Base-by-base conservation (phyloP, 1,140 invertebrate species). In the Belonocnema kinseyi region DNA sequence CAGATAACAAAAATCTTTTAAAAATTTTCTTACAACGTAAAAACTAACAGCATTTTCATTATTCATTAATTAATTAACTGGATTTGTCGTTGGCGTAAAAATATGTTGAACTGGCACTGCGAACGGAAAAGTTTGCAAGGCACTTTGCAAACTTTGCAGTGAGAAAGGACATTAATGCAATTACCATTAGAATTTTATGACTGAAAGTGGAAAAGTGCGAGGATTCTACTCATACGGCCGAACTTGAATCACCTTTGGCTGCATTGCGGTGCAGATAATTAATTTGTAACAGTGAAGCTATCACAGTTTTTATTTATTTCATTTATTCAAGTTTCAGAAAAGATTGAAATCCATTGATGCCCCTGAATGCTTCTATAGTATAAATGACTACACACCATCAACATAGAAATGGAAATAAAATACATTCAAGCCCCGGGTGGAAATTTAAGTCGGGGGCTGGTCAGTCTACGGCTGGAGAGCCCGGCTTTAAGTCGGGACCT, bases 121-220 rank as follows among this genome's bases (percentile, higher is more conserved):
- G 61, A 66, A 66, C 26, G 61, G 61, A 46, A 66, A 66, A 66
- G 61, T 66, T 66, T 40, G 14, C 56, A 66, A 66, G 40, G 26
- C 26, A 66, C 61, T 66, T 66, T 66, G 61, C 61, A 66, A 66
- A 66, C 61, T 66, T 66, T 16, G 61, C 3, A 33, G 61, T 66
- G 61, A 66, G 61, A 74, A 54, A 46, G 33, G 56, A 58, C 71
- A 52, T 51, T 77, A 53, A 73, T 77, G 53, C 19, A 72, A 56
- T 53, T 54, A 53, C 66, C 70, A 77, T 74, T 74, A 74, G 50
- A 74, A 74, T 74, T 74, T 61, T 74, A 54, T 75, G 54, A 58
- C 54, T 61, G 33, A 61, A 50, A 52, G 58, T 61, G 50, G 56
- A 56, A 75, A 50, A 50, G 73, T 54, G 26, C 53, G 50, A 66